Conservation (phyloP, 2,888 invertebrate species). For the Auanema sp. region DNA sequence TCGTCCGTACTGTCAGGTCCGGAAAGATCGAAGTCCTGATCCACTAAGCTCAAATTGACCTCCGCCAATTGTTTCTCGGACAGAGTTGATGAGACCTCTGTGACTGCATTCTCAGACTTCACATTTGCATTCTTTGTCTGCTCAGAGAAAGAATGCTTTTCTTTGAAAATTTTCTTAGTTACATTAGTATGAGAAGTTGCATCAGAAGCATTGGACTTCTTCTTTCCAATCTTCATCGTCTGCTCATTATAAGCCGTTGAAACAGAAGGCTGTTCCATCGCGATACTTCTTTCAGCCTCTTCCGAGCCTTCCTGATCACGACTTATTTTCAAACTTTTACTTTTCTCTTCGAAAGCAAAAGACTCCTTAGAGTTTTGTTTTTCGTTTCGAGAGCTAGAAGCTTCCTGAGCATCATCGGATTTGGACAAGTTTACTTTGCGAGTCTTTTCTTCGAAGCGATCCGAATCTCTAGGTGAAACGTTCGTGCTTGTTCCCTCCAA, state of each 20-base stretch:
- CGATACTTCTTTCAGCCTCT: not conserved
- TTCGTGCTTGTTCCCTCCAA: too few relatives aligned
- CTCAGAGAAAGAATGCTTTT: not conserved
- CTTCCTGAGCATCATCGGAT: too few relatives aligned
- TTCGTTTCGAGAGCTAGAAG: too few relatives aligned
- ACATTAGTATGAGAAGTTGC: not conserved
- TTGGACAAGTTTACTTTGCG: too few relatives aligned
- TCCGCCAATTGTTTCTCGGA: too few relatives aligned
- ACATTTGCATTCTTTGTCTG: not conserved
- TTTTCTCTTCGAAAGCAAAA: not conserved
- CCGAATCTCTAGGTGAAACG: slow-evolving; percentile 1
- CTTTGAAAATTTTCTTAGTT: not conserved
- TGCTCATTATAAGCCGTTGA: not conserved
- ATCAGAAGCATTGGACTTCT: not conserved
- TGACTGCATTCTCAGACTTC: too few relatives aligned
- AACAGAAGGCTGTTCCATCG: not conserved
- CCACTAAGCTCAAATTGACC: too few relatives aligned
- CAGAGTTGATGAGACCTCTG: too few relatives aligned
- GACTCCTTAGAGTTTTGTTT: too few relatives aligned
- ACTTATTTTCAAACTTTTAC: not conserved
- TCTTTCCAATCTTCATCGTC: not conserved
- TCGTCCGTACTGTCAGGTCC: not conserved
- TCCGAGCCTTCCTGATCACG: not conserved
- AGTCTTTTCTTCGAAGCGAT: not conserved
- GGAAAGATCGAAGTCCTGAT: too few relatives aligned